Evolutionary conservation across 92 coral and sea anemone genomes (phyloP).

Genomic region (Hydrozoanthus gracilis): DNA sequence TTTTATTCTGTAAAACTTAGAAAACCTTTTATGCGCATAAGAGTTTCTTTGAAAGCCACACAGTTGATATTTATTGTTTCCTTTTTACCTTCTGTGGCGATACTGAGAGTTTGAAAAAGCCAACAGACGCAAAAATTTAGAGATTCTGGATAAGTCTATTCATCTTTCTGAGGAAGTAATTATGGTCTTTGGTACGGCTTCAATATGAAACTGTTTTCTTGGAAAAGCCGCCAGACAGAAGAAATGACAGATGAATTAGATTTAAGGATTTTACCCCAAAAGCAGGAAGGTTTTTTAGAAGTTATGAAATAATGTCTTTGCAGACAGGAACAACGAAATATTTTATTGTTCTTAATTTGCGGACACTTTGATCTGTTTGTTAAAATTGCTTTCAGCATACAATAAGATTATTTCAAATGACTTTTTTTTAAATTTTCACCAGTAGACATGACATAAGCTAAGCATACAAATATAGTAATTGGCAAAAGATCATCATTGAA

Average conservation of each 20-base stretch:
- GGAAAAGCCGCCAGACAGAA: constrained; percentile 10
- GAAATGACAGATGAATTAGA: constrained; percentile 4
- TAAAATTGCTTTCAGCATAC: constrained; percentile 9
- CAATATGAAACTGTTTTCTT: neutral
- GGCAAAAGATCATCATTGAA: neutral
- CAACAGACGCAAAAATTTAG: neutral
- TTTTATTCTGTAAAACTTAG: neutral
- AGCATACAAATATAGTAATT: constrained; percentile 14
- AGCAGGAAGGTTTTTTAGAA: neutral
- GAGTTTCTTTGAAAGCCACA: constrained; percentile 5
- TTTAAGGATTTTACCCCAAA: neutral
- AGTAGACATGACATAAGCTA: constrained; percentile 11
- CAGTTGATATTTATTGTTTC: neutral
- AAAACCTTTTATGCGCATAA: neutral
- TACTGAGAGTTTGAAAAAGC: constrained; percentile 8
- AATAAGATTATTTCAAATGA: constrained; percentile 13
- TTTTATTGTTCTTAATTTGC: constrained; percentile 10
- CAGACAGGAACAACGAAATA: neutral
- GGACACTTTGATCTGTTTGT: constrained; percentile 5
- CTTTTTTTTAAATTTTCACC: neutral
- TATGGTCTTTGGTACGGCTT: neutral
- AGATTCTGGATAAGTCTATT: constrained; percentile 4
- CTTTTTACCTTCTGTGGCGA: neutral
- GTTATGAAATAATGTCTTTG: neutral
- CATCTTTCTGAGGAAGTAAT: constrained; percentile 24